Conservation (phyloP, 2,113 vertebrate species). For the Pollachius pollachius region DNA sequence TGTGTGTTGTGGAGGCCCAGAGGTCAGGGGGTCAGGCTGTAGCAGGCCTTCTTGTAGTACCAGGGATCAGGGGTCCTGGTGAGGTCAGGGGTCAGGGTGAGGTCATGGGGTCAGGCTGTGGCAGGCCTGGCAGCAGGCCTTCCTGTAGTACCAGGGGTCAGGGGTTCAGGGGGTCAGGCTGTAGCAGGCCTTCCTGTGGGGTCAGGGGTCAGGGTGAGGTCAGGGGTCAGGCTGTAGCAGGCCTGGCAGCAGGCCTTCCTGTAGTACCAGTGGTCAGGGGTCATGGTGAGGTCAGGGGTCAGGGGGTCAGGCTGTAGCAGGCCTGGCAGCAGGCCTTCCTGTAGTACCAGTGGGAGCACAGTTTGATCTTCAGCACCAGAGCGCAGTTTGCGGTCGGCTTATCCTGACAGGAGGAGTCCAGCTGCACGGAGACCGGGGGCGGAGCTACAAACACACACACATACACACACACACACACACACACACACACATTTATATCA, state of each 20-base stretch:
- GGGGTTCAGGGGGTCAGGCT: no score
- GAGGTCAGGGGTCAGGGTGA: constrained; percentile 13
- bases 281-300: constrained; percentile 19
- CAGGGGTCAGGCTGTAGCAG: constrained; percentile 62
- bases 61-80: not conserved
- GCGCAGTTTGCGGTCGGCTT: constrained; percentile 77
- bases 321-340: constrained; percentile 82
- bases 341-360: constrained; percentile 85
- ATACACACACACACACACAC: constrained; percentile 3
- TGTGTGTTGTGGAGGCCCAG: not conserved
- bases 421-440: constrained; percentile 33
- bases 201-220: not conserved
- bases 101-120: constrained; percentile 34
- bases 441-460: constrained; percentile 20
- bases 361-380: constrained; percentile 83
- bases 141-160: constrained; percentile 81
- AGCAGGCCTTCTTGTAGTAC: no score
- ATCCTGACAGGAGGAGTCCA: constrained; percentile 78
- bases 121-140: constrained; percentile 82
- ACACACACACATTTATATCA: not conserved
- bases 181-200: constrained; percentile 82
- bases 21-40: no score
- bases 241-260: constrained; percentile 82
- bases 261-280: constrained; percentile 74
- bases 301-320: constrained; percentile 63